Base-by-base conservation (phyloP, 1,140 invertebrate genomes). In the Drosophila azteca region DNA sequence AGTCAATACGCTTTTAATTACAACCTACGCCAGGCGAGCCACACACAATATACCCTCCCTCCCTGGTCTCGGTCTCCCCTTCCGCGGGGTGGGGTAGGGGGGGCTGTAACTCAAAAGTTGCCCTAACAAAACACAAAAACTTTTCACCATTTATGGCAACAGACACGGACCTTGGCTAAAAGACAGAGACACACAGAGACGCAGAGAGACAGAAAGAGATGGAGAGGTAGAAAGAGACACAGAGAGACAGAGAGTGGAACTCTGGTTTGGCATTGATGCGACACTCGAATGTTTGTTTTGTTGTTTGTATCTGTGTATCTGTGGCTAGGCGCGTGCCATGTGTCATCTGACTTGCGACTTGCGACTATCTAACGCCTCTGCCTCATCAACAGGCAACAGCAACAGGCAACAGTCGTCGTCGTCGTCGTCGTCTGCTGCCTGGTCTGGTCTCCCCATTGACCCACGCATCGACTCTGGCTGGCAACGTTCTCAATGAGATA, bases 1-100 rank as follows among this genome's bases (percentile, higher is more conserved):
- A 87, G 71, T 87, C 83, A 87, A 87, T 87, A 87, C 65, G 84
- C 83, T 89, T 87, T 87, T 87, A 87, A 87, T 87, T 87, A 83
- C 83, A 52, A 48, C 83, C 83, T 77, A 87, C 83, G 73, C 82
- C 43, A 8, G 29, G 9, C 41, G 11, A 26, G 29, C 39, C 17
- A 3, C 29, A 51, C 17, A 20, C 17, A 20, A 20, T 20, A 26
- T 67, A 0, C 0, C 29, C 29, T 7, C 35, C 11, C 0, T 3
- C 31, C 31, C 31, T 35, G 31, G n/a, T n/a, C n/a, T n/a, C n/a
- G n/a, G n/a, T n/a, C n/a, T n/a, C 50, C 13, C 29, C 46, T 15
- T 26, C 24, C 24, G 4, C 24, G 24, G 4, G 24, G 24, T n/a
- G n/a, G 17, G 20, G 6, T 9, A n/a, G 29, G n/a, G 1, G 35